Evolutionary conservation across 2,113 vertebrate species (phyloP).

Genomic region (Cynoglossus semilaevis): DNA sequence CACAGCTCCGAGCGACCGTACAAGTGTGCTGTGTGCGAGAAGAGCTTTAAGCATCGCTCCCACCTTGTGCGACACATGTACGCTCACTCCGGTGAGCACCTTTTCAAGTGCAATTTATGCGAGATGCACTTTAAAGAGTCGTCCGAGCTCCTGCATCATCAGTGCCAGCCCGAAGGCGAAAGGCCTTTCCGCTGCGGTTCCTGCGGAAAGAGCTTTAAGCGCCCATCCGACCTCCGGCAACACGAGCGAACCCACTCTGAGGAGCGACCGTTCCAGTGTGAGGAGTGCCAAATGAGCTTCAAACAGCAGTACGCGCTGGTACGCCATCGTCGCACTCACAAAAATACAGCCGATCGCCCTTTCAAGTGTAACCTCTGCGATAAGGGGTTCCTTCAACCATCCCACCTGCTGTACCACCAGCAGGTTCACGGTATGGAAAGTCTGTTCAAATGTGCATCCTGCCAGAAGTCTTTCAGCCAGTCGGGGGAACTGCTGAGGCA

Average conservation of each 20-base stretch:
- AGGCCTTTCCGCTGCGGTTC: conserved; percentile 89
- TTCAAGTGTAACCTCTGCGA: conserved; percentile 95
- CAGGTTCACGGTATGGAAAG: conserved; percentile 93
- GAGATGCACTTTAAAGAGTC: conserved; percentile 97
- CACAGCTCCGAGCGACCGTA: conserved; percentile 96
- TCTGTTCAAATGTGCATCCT: conserved; percentile 92
- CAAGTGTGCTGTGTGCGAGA: conserved; percentile 93
- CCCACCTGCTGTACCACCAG: conserved; percentile 93
- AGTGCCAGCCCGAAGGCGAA: conserved; percentile 89
- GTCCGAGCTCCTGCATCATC: conserved; percentile 91
- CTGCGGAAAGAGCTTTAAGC: conserved; percentile 92
- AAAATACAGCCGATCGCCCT: conserved; percentile 76
- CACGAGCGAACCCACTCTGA: conserved; percentile 94
- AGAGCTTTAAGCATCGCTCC: conserved; percentile 96
- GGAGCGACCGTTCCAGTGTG: conserved; percentile 94
- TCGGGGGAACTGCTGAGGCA: conserved; percentile 91
- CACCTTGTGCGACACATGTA: conserved; percentile 98
- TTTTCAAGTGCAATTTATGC: conserved; percentile 94
- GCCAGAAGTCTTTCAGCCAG: conserved; percentile 96
- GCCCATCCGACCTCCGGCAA: conserved; percentile 91
- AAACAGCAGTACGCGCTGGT: conserved; percentile 95
- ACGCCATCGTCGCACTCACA: conserved; percentile 92
- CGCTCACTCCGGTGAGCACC: conserved; percentile 90
- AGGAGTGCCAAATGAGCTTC: conserved; percentile 98
- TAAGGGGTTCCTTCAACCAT: conserved; percentile 92